A percentile compares a stretch with the other conserved stretches of the same genome.
phyloP scores from a whole-genome alignment of 2,797 vertebrate species.

The Garrulus glandarius region DNA sequence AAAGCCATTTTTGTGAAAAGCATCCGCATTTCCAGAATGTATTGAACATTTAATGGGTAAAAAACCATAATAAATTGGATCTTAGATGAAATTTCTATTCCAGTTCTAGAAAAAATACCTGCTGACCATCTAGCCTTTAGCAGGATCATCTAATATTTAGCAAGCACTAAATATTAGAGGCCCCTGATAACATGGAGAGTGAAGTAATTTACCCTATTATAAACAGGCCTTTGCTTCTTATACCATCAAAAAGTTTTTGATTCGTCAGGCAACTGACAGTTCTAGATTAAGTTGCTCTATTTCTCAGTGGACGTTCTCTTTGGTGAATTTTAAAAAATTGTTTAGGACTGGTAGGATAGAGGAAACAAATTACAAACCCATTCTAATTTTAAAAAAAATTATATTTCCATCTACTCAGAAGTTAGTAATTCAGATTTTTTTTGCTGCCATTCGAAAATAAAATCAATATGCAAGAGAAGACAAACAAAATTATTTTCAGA shows the following conservation, averaged over 20 bases:
- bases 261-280: neutral
- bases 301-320: neutral
- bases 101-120: neutral
- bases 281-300: neutral
- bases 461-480: neutral
- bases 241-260: neutral
- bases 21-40: neutral
- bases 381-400: neutral
- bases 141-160: neutral
- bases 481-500: neutral
- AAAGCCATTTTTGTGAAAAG: neutral
- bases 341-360: neutral
- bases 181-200: neutral
- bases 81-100: neutral
- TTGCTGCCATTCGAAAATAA: neutral
- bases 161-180: neutral
- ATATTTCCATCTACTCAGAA: neutral
- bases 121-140: neutral
- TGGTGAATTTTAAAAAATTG: neutral
- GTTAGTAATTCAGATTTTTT: neutral
- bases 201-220: neutral
- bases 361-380: neutral
- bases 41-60: neutral
- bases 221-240: neutral
- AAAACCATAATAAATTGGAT: neutral